Evolutionary conservation across 1,140 invertebrate genomes (phyloP), one percentile per base, ranked within the genome.

Genomic region (Himalopsyche phryganea): DNA sequence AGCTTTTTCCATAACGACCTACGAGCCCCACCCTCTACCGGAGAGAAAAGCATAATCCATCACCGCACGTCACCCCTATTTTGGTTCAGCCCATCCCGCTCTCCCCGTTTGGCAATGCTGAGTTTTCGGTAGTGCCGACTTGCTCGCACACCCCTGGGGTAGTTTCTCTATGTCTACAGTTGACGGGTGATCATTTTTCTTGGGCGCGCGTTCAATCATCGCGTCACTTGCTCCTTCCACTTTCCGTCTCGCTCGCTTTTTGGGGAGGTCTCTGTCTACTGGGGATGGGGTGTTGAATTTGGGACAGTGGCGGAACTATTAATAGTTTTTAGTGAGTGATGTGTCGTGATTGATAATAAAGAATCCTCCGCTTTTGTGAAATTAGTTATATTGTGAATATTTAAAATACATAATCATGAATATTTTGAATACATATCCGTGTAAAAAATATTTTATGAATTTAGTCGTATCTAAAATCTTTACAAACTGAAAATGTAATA

Each of bases 141-240:
- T 72, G 60, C 68, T 68, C 63, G 71, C 68, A 59, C 67, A 58
- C 73, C 71, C 75, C 75, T 72, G 72, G 76, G 76, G 76, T 78
- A 77, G 76, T 78, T 78, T 78, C 76, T 78, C 76, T 77, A 73
- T 74, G 76, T 78, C 76, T 73, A 71, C 70, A 71, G 74, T 77
- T 78, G 76, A 78, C 76, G 75, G 76, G 75, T 75, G 76, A 78
- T 78, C 75, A 78, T 78, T 78, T 78, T 78, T 78, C 76, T 78
- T 77, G 76, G 63, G 73, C 71, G 74, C 73, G 67, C 76, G 75
- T 74, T 78, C 76, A 78, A 78, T 78, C 76, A 78, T 78, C 76
- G 76, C 75, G 76, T 78, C 76, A 78, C 65, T 46, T 58, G 58
- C 42, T 76, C 71, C 69, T 72, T 52, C 68, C 73, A 67, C 55